Base-by-base conservation (phyloP, 2,113 vertebrate species). In the Craseonycteris thonglongyai region DNA sequence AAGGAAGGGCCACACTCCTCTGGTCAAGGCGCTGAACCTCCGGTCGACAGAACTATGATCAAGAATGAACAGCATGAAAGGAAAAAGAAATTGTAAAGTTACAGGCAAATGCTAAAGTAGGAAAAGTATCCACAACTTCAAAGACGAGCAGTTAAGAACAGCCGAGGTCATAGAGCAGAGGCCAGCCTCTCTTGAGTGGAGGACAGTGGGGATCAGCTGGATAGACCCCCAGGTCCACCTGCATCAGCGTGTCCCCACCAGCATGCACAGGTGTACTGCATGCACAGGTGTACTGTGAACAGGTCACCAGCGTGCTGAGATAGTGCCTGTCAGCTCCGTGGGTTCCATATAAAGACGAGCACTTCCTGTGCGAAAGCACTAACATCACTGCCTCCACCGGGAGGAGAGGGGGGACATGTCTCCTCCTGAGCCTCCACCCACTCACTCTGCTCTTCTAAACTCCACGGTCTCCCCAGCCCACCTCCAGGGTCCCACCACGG, bases 1-100 rank as follows among this genome's bases (percentile, higher is more conserved):
- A 82, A 38, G 66, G 42, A 90, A 51, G 35, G 65, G 38, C 33
- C 69, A 59, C 84, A 6, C 30, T 78, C 33, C 38, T 69, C 61
- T 0, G 24, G 51, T 45, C 40, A 42, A 26, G 38, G 42, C 2
- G 3, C 63, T 3, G 33, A 10, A 58, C 8, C 21, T 86, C 63
- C 93, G 96, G 79, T 2, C 47, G 63, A 59, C 35, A 93, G 80
- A 93, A 93, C 35, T 9, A 6, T 12, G 33, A 40, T 88, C 40
- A 93, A 69, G 90, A 80, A 91, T 0, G 26, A 92, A 65, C 0
- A 0, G 22, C 24, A 30, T 24, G 12, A 61, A 74, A 35, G 18
- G 63, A 33, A 49, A 30, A 56, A 8, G 54, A 35, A 68, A 71
- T 19, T 19, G 2, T 19, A 7, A 51, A 69, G 21, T 19, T 54